Conservation (phyloP, 2,113 vertebrate species). For the Zapus hudsonius region DNA sequence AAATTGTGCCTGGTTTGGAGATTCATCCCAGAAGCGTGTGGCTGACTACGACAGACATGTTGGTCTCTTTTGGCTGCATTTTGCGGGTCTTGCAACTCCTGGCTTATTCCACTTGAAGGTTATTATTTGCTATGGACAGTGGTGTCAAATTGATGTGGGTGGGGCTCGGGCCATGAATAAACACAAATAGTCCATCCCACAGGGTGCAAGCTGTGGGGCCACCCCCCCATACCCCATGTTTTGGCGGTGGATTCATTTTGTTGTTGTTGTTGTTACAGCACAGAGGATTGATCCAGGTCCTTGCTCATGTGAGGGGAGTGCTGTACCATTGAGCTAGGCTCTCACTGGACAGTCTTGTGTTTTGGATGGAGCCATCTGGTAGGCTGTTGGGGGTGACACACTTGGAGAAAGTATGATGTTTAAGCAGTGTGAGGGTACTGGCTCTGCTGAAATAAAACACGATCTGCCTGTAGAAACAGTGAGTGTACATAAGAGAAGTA, state of each 20-base stretch:
- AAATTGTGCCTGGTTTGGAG: too few relatives aligned
- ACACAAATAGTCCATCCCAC: slow-evolving; percentile 23
- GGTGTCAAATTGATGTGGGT: slow-evolving; percentile 52
- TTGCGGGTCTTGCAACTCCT: slow-evolving; percentile 29
- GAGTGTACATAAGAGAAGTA: neutral
- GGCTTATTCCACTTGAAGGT: slow-evolving; percentile 59
- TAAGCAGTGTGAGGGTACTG: neutral
- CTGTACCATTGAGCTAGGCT: too few relatives aligned
- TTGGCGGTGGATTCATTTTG: too few relatives aligned
- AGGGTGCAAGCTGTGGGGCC: slow-evolving; percentile 4
- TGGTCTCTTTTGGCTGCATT: slow-evolving; percentile 55
- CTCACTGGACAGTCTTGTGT: neutral
- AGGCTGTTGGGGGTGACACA: neutral
- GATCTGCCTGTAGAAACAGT: neutral
- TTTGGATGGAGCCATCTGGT: neutral
- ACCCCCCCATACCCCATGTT: neutral
- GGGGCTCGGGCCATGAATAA: slow-evolving; percentile 14
- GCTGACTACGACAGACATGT: too few relatives aligned
- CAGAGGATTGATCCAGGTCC: too few relatives aligned
- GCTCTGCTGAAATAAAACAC: neutral
- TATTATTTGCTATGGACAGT: slow-evolving; percentile 62
- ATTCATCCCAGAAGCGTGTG: too few relatives aligned
- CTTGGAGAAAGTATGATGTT: neutral
- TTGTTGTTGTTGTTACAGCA: too few relatives aligned
- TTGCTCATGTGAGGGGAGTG: too few relatives aligned